Evolutionary conservation across 2,888 invertebrate species (phyloP).

Genomic region (Leucoptera coffeella): DNA sequence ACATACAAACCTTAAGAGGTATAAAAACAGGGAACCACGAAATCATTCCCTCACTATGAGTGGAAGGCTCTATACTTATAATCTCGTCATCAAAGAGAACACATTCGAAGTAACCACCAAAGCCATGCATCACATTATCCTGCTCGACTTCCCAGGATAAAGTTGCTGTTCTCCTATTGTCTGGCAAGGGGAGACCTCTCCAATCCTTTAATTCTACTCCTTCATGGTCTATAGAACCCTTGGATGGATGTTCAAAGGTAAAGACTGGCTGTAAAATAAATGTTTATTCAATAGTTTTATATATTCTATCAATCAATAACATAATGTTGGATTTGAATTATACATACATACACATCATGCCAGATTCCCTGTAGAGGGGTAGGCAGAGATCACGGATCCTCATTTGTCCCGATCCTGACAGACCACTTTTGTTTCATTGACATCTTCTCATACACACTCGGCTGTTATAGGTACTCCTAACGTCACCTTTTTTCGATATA

Average conservation of each 20-base stretch:
- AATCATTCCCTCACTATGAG: constrained; percentile 88
- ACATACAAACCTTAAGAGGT: constrained; percentile 82
- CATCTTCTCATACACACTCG: too few relatives aligned
- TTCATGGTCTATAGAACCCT: constrained; percentile 60
- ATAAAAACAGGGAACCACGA: constrained; percentile 98
- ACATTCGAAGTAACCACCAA: constrained; percentile 94
- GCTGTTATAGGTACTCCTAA: too few relatives aligned
- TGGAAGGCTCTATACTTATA: constrained; percentile 85
- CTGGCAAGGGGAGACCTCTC: constrained; percentile 58
- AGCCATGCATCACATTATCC: constrained; percentile 84
- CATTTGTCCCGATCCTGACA: too few relatives aligned
- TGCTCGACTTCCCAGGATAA: constrained; percentile 64
- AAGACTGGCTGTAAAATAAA: constrained; percentile 58
- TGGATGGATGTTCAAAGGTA: constrained; percentile 87
- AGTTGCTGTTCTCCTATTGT: constrained; percentile 69
- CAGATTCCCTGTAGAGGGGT: too few relatives aligned
- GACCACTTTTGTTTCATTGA: too few relatives aligned
- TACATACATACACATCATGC: too few relatives aligned
- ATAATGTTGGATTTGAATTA: too few relatives aligned
- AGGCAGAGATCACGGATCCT: too few relatives aligned
- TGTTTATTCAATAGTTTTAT: too few relatives aligned
- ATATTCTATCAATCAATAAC: too few relatives aligned
- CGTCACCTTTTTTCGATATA: too few relatives aligned
- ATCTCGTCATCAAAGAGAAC: constrained; percentile 76
- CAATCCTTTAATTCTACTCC: constrained; percentile 61